phyloP scores from a whole-genome alignment of 2,797 vertebrate species.

The Borostomias antarcticus region DNA sequence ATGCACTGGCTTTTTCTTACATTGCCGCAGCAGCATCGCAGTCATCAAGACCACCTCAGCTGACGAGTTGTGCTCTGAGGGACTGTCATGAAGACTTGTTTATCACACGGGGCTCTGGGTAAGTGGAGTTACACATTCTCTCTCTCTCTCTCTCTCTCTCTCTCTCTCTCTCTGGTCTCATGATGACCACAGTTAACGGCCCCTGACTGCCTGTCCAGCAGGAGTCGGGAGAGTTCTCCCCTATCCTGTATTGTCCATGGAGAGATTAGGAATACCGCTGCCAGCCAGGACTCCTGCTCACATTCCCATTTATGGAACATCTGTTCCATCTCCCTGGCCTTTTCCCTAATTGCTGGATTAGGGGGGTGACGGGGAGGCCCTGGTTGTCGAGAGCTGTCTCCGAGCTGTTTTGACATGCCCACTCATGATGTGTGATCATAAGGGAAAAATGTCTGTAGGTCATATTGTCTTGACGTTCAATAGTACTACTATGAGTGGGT shows the following conservation, averaged over 20 bases:
- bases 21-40: too few relatives aligned
- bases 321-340: conserved; percentile 62
- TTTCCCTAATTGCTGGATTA: conserved; percentile 65
- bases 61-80: too few relatives aligned
- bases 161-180: not conserved
- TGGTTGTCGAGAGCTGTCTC: conserved; percentile 53
- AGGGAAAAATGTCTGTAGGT: conserved; percentile 41
- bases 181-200: too few relatives aligned
- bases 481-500: conserved; percentile 15
- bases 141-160: too few relatives aligned
- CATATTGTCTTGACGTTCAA: conserved; percentile 26
- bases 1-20: too few relatives aligned
- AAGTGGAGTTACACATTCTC: too few relatives aligned
- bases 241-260: conserved; percentile 27
- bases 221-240: not conserved
- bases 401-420: conserved; percentile 62
- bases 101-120: too few relatives aligned
- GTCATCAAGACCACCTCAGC: too few relatives aligned
- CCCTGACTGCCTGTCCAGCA: too few relatives aligned
- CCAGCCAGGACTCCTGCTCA: conserved; percentile 49
- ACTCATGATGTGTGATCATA: conserved; percentile 52
- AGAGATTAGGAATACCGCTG: conserved; percentile 51
- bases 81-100: too few relatives aligned
- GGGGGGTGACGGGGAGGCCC: conserved; percentile 47
- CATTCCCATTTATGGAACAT: conserved; percentile 69